Base-by-base conservation (phyloP, 2,113 vertebrate species). In the Peromyscus leucopus region DNA sequence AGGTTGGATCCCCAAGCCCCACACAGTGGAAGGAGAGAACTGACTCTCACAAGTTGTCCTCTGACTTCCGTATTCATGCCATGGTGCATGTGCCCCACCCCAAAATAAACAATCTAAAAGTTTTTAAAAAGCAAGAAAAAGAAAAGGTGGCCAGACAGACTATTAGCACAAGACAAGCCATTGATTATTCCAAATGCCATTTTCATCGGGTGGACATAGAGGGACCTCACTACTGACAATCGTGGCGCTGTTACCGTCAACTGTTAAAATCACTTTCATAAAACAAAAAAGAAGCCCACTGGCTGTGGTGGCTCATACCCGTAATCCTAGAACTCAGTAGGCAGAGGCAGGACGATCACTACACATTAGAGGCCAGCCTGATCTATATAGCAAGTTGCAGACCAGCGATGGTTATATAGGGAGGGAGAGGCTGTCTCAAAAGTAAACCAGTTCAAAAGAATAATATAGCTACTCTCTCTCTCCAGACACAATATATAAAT, bases 181-280 rank as follows among this genome's bases (percentile, higher is more conserved):
- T 93, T 97, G 63, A 39, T 97, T 97, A 97, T 98, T 98, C 96
- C 93, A 93, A 97, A 98, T 96, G 93, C 65, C 89, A 97, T 98
- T 98, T 98, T 96, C 98, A 98, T 97, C 3, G 96, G 95, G 97
- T 96, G 96, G 96, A 95, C 55, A 91, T 90, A 95, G 97, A 97
- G 97, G 33, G 78, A 90, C 97, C 88, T 98, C 98, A 98, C 98
- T 98, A 98, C 97, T 95, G 96, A 96, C 71, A 98, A 97, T 98
- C 98, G 97, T 91, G 92, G 55, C 86, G 85, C 91, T 96, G 91
- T 93, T 97, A 96, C 95, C 93, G 98, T 98, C 97, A 98, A 98
- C 98, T 98, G 98, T 98, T 98, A 98, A 98, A 98, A 98, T 95
- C 6, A 57, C 96, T 98, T 98, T 98, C 98, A 88, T 95, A 98